Evolutionary conservation across 2,797 vertebrate genomes (phyloP), one percentile per base, ranked within the genome.

Genomic region (Onychomys torridus): DNA sequence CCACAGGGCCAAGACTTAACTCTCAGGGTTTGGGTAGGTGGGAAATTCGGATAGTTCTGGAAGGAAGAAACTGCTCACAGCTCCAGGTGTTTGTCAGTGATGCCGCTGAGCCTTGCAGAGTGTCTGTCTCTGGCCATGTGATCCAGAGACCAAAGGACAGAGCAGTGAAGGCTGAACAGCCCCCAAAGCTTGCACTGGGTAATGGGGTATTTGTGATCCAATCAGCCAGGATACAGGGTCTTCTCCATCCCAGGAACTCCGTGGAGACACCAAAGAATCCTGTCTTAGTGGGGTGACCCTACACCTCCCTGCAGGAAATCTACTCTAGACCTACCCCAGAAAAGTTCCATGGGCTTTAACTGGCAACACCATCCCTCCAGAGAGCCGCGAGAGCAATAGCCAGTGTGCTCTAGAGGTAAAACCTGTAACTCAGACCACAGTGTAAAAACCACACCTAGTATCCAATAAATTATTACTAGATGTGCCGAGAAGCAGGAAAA

Each of bases 281-380:
- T 0, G 14, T 19, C 49, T 23, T 6, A 40, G 19, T 0, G 1
- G 5, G 14, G 14, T 37, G 55, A 46, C 14, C 11, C 27, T 23
- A 16, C 52, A 7, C 29, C 19, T 43, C 27, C 55, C 61, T 25
- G 5, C 23, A 63, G 71, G 79, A 52, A 13, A 2, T 71, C 49
- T 52, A 11, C 49, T 32, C 78, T 13, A 27, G 43, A 52, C 29
- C 3, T 52, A 52, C 32, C 81, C 65, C 8, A 37, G 71, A 34
- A 63, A 75, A 29, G 61, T n/a, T 63, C 49, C 49, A 46, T 57
- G 83, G 23, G 25, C 67, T 57, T 29, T 27, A 8, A 37, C 55
- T 5, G 55, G n/a, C 13, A 7, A 13, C 17, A 23, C 0, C 2
- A 29, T n/a, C 90, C n/a, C 61, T 85, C 59, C 17, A 77, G 75